These are phyloP conservation scores for Piliocolobus tephrosceles DNA, from an alignment of 2,113 vertebrate species.

Conservation along the genomic window DNA sequence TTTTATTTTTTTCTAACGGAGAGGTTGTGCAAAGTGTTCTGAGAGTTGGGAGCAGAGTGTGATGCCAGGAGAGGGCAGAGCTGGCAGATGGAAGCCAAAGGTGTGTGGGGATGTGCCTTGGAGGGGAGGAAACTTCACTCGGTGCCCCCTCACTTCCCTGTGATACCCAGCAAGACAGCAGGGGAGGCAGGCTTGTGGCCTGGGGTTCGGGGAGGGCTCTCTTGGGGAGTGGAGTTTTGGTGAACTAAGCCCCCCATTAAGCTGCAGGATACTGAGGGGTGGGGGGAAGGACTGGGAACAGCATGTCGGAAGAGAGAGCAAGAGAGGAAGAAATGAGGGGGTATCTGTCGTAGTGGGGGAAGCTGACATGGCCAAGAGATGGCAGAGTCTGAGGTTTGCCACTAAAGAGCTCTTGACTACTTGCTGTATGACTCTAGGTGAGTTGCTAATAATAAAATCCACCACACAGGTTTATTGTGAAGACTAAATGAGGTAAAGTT, in stretches of 20 bases:
- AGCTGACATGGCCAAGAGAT: background rate
- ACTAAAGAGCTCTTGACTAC: background rate
- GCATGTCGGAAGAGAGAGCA: rapidly evolving
- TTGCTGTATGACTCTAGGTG: background rate
- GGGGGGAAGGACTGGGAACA: background rate
- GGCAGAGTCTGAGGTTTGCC: background rate
- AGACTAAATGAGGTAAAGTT: background rate
- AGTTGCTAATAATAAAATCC: background rate
- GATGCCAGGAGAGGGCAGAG: background rate
- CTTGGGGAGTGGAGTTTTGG: background rate
- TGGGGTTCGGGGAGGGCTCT: background rate
- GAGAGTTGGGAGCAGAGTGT: background rate
- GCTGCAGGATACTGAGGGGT: background rate
- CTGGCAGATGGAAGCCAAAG: background rate
- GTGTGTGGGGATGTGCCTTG: background rate
- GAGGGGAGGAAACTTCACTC: background rate
- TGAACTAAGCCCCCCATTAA: background rate
- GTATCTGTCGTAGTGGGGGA: background rate
- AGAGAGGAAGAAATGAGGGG: background rate
- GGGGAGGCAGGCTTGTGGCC: background rate
- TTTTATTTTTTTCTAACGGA: background rate
- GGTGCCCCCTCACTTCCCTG: background rate
- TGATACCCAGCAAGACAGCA: background rate
- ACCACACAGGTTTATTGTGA: background rate
- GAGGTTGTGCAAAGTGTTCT: background rate